Evolutionary conservation across 2,113 vertebrate species (phyloP).

Genomic region (Naja naja): DNA sequence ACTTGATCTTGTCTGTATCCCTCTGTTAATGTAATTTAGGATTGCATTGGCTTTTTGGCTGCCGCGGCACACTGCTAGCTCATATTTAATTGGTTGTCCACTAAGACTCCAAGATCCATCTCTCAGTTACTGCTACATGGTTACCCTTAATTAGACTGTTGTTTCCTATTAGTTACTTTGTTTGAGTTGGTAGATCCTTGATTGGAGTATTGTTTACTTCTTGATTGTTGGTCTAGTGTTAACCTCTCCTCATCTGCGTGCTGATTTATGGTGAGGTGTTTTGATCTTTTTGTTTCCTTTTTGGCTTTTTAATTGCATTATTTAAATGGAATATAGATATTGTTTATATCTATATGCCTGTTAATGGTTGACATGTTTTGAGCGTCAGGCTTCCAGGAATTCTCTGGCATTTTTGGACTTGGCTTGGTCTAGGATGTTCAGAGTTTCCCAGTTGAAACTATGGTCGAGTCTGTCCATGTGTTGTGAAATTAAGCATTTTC

Average conservation of each 20-base stretch:
- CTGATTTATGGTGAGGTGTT: background rate
- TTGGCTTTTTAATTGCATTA: background rate
- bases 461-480: background rate
- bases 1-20: no score
- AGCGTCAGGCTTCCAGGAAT: background rate
- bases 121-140: no score
- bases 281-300: background rate
- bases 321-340: background rate
- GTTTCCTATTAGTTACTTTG: background rate
- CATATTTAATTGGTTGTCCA: no score
- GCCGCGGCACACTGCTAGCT: no score
- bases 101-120: no score
- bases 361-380: background rate
- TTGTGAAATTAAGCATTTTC: background rate
- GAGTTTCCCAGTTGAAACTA: background rate
- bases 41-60: no score
- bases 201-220: background rate
- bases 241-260: background rate
- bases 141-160: background rate
- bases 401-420: background rate
- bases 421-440: background rate
- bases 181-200: background rate
- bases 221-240: background rate
- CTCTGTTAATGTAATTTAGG: no score
- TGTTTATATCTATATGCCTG: background rate